A percentile compares a stretch with the other conserved stretches of the same genome.
These are phyloP conservation scores for Gibbula magus DNA, from an alignment of 2,888 invertebrate species.

Conservation along the genomic window DNA sequence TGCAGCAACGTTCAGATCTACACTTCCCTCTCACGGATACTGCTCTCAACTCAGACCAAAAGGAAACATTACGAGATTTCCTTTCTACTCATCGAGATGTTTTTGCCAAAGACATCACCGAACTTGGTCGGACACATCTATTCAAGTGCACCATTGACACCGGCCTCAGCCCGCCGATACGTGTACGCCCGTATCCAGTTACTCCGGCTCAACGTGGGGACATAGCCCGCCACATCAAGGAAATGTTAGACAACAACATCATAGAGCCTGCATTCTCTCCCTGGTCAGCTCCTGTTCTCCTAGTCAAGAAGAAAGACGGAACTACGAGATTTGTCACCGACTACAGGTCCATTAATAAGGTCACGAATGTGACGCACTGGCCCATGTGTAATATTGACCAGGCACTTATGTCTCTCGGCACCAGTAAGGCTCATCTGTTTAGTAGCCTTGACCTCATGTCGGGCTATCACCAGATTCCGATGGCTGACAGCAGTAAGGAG, in stretches of 20 bases:
- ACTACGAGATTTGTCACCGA: conserved; percentile 44
- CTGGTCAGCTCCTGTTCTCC: conserved; percentile 42
- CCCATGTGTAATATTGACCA: too few species aligned
- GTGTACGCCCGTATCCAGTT: conserved; percentile 31
- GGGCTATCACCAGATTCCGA: conserved; percentile 38
- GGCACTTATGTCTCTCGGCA: conserved; percentile 38
- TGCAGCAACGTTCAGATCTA: neutral
- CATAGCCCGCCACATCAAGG: conserved; percentile 36
- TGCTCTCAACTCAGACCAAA: conserved; percentile 16
- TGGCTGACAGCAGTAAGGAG: conserved; percentile 33
- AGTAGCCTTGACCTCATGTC: conserved; percentile 36
- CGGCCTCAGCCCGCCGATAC: conserved; percentile 33
- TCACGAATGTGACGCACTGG: conserved; percentile 38
- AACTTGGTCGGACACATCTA: conserved; percentile 37
- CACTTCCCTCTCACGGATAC: conserved; percentile 23
- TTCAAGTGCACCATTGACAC: conserved; percentile 46
- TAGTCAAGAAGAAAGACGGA: conserved; percentile 40
- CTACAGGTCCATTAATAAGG: conserved; percentile 38
- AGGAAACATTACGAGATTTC: neutral
- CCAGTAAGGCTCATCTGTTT: conserved; percentile 30
- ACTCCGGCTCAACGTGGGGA: conserved; percentile 31
- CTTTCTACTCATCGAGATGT: neutral
- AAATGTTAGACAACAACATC: conserved; percentile 39
- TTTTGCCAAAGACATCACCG: conserved; percentile 33
- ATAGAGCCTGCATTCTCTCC: conserved; percentile 38